Conservation (phyloP, 2,113 vertebrate species). For the Budorcas taxicolor region DNA sequence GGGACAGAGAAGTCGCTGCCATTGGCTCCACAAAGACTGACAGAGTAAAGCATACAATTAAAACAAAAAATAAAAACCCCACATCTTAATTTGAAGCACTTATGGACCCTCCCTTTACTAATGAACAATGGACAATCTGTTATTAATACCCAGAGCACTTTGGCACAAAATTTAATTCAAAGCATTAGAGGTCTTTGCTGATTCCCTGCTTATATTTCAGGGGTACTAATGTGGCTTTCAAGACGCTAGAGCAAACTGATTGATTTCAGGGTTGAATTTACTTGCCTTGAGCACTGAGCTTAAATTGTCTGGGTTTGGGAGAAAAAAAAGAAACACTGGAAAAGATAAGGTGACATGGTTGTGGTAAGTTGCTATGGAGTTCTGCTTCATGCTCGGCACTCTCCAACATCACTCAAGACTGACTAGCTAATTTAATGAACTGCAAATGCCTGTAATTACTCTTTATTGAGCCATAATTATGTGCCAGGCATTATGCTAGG, state of each 20-base stretch:
- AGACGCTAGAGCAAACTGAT: background rate
- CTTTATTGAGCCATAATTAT: background rate
- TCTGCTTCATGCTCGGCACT: background rate
- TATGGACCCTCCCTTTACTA: background rate
- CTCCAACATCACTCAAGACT: background rate
- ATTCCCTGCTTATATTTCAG: background rate
- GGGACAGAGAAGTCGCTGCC: background rate
- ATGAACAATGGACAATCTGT: background rate
- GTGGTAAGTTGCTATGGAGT: background rate
- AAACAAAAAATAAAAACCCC: background rate
- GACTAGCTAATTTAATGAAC: background rate
- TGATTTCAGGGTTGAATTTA: constrained; percentile 10
- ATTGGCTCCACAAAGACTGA: background rate
- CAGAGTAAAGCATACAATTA: background rate
- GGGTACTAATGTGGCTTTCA: background rate
- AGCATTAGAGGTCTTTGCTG: background rate
- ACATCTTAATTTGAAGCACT: background rate
- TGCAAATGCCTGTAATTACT: background rate
- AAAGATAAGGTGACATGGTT: background rate
- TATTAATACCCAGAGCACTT: background rate
- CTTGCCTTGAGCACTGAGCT: background rate
- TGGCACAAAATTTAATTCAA: constrained; percentile 10
- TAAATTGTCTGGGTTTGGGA: background rate
- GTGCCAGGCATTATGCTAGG: background rate
- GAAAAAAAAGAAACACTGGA: background rate